These are phyloP conservation scores for Pavo muticus DNA, from an alignment of 2,113 vertebrate genomes.

Conservation along the genomic window DNA sequence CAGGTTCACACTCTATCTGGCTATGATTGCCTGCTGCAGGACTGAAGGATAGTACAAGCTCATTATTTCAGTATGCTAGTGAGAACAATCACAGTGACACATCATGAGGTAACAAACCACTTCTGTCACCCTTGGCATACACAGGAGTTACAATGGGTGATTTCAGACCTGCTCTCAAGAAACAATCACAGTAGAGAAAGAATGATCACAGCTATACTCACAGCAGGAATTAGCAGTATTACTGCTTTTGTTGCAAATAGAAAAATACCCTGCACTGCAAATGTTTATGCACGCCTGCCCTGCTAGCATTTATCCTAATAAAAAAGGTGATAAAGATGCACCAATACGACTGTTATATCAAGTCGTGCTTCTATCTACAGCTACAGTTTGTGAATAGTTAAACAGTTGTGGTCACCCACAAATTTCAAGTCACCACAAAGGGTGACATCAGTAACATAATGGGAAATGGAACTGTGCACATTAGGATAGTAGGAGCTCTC, in stretches of 20 bases:
- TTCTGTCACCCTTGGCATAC: not conserved
- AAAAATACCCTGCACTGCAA: not conserved
- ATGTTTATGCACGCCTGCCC: not conserved
- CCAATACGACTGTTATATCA: not conserved
- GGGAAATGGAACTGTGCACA: not conserved
- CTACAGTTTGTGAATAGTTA: not conserved
- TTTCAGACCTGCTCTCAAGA: rapidly evolving
- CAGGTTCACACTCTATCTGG: not conserved
- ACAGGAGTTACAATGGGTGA: not conserved
- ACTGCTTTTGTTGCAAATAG: not conserved
- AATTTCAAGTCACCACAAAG: not conserved
- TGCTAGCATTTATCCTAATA: not conserved
- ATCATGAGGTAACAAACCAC: not conserved
- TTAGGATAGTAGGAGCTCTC: not conserved
- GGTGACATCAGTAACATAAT: not conserved
- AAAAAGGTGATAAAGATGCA: not conserved
- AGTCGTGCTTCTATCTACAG: not conserved
- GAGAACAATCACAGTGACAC: not conserved
- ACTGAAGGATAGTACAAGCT: not conserved
- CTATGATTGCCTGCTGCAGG: not conserved
- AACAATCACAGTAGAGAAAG: not conserved
- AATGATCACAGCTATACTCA: not conserved
- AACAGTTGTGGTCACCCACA: not conserved
- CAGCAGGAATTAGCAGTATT: not conserved
- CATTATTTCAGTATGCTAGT: too few relatives aligned